Conservation (phyloP, 2,797 vertebrate species). For the Taenioides sp. region DNA sequence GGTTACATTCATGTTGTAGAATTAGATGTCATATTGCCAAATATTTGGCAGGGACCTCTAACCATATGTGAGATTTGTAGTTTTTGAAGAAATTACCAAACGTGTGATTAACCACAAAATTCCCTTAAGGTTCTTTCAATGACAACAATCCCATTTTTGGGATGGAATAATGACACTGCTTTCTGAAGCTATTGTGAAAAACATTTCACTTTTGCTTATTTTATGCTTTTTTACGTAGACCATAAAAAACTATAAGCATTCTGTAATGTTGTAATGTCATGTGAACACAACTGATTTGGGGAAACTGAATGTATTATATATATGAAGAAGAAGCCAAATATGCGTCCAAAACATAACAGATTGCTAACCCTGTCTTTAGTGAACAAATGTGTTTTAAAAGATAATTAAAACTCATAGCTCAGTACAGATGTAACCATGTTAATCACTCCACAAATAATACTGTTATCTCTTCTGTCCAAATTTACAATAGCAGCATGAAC, state of each 20-base stretch:
- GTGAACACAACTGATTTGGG: no score
- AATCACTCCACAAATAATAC: neutral
- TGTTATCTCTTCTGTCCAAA: neutral
- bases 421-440: neutral
- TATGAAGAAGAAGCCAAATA: no score
- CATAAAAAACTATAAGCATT: no score
- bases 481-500: slow-evolving; percentile 1
- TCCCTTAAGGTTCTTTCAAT: neutral
- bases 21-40: no score
- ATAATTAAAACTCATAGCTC: neutral
- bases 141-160: neutral
- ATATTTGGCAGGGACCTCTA: no score
- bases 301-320: no score
- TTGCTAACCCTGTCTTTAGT: no score
- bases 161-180: neutral
- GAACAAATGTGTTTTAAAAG: no score
- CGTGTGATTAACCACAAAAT: neutral
- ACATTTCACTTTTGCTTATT: neutral
- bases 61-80: neutral
- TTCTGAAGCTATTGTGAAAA: neutral
- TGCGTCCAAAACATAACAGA: no score
- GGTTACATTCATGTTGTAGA: neutral
- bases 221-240: neutral
- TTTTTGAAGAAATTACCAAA: neutral
- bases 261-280: no score